Conservation (phyloP, 2,797 vertebrate genomes). For the Rachycentron canadum region DNA sequence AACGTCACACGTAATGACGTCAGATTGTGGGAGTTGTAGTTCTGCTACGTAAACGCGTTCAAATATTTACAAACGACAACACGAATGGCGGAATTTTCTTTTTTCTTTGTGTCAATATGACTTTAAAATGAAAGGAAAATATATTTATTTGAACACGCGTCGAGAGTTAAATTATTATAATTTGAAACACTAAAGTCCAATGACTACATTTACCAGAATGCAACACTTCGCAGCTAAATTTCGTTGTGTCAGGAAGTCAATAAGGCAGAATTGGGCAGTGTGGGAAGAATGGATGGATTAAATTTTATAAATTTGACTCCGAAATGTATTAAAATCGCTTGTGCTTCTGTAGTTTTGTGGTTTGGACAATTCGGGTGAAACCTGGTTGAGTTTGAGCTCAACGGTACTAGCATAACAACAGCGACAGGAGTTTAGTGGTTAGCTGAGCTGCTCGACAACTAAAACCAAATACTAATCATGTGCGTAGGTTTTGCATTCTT, state of each 20-base stretch:
- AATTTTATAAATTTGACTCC: not conserved
- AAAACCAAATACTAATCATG: not conserved
- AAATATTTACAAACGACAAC: accelerated
- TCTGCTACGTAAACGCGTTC: accelerated
- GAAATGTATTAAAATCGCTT: not conserved
- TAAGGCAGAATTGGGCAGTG: conserved; percentile 10
- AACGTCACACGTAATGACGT: conserved; percentile 66
- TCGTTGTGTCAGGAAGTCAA: conserved; percentile 70
- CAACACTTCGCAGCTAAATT: conserved; percentile 32
- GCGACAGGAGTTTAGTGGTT: not conserved
- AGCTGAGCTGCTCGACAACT: conserved; percentile 8
- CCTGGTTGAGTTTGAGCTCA: not conserved
- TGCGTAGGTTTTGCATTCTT: not conserved
- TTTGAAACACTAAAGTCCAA: accelerated
- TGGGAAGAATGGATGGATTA: not conserved
- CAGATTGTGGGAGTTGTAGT: conserved; percentile 76
- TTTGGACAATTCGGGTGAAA: not conserved
- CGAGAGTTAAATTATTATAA: accelerated
- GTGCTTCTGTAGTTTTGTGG: accelerated
- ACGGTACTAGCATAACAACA: too few relatives aligned
- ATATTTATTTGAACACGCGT: accelerated
- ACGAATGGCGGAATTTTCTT: accelerated
- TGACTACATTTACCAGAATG: conserved; percentile 63
- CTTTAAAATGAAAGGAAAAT: accelerated
- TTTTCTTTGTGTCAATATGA: accelerated